Evolutionary conservation across 2,888 invertebrate species (phyloP).

Genomic region (Trachelus iudaicus): DNA sequence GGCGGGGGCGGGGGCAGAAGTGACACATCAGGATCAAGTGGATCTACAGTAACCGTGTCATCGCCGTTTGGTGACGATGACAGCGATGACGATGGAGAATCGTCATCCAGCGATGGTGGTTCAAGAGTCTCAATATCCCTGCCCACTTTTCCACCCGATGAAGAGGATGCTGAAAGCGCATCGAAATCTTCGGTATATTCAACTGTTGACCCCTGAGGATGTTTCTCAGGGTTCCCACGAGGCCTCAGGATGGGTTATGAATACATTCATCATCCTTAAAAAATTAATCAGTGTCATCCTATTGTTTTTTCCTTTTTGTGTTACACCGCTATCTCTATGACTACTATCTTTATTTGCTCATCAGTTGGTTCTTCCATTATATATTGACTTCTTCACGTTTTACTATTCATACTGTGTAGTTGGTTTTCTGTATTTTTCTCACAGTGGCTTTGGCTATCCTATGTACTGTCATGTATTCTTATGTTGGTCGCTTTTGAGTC

Average conservation of each 20-base stretch:
- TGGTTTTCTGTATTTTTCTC: not conserved
- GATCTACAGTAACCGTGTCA: conserved; percentile 62
- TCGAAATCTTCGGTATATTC: conserved; percentile 46
- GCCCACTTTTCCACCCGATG: conserved; percentile 76
- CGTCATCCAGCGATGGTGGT: conserved; percentile 53
- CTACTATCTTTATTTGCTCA: not conserved
- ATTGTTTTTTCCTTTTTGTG: not conserved
- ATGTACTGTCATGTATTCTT: not conserved
- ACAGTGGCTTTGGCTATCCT: not conserved
- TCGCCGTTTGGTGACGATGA: conserved; percentile 64
- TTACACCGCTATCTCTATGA: not conserved
- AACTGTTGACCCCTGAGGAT: conserved; percentile 19
- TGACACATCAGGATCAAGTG: conserved; percentile 54
- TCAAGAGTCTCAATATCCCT: conserved; percentile 73
- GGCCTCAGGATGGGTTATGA: not conserved
- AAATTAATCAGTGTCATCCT: not conserved
- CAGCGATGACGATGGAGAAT: conserved; percentile 62
- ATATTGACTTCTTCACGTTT: not conserved
- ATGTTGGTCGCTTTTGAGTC: not conserved
- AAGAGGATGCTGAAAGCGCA: conserved; percentile 68
- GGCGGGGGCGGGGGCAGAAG: conserved; percentile 64
- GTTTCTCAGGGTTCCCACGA: not conserved
- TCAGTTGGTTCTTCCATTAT: not conserved
- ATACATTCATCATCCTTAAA: not conserved
- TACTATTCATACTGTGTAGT: not conserved